Base-by-base conservation (phyloP, 2,113 vertebrate species). In the Oxyura jamaicensis region DNA sequence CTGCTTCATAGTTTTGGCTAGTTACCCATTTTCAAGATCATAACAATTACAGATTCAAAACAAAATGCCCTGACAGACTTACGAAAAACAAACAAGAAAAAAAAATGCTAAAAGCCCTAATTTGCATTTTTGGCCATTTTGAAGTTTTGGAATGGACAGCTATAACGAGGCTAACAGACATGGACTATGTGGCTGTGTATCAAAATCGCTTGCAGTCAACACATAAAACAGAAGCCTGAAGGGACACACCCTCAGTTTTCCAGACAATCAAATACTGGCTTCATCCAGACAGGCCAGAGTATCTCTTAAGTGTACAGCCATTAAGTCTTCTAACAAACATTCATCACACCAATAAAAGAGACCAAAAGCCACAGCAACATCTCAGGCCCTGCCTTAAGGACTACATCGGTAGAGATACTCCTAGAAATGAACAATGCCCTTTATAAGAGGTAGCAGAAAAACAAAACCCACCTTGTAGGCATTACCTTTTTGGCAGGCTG, bases 181-280 rank as follows among this genome's bases (percentile, higher is more conserved):
- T 3, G 3, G 33, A 44, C 15, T 59, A 25, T 11, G 18, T 2
- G 6, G 20, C 55, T 3, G 0, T 2, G 17, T 20, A 16, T 52
- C 68, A 86, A 81, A 92, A 41, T 29, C 74, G 15, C 50, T 62
- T 73, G n/a, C 46, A 65, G 67, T 36, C n/a, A 59, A 8, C 33
- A 23, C 3, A 5, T n/a, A 46, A 75, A 82, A 59, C 9, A 62
- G 75, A 80, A 86, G 3, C 12, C 53, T 66, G 18, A 90, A 83
- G 33, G 53, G 35, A 59, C 7, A 66, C 33, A 50, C 2, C 8
- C 58, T 73, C 52, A 35, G 19, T 50, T 66, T 77, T 83, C 36
- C 59, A 41, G 42, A 33, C 11, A 73, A 48, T 33, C 53, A 20
- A 56, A 63, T 0, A 29, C 2, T 39, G 13, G 13, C 55, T 77